phyloP scores from a whole-genome alignment of 2,888 invertebrate genomes.

The Tanytarsus gracilentus region DNA sequence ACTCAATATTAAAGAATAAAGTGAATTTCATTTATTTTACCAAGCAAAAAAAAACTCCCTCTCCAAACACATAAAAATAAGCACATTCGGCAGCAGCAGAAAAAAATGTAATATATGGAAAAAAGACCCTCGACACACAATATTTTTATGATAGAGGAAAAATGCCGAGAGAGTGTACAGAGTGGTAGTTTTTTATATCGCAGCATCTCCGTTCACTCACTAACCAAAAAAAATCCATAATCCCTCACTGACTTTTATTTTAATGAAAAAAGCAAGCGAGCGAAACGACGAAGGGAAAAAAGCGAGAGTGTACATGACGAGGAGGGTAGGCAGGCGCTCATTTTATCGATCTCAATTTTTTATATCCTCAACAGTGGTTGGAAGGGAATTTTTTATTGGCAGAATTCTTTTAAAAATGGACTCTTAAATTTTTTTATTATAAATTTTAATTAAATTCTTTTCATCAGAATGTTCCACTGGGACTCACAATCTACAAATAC shows the following conservation, averaged over 20 bases:
- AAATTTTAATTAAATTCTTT: conserved; percentile 3
- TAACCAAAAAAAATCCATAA: not conserved
- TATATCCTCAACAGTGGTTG: not conserved
- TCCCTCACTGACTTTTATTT: conserved; percentile 7
- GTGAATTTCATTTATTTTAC: not conserved
- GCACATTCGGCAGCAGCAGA: not conserved
- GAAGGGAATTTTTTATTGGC: conserved; percentile 1
- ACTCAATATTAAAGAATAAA: conserved; percentile 1
- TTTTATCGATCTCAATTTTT: conserved; percentile 11
- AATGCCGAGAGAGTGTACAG: not conserved
- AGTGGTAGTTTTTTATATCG: not conserved
- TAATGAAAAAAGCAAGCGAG: not conserved
- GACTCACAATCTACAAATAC: not conserved
- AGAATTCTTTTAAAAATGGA: too few relatives aligned
- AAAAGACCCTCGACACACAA: conserved; percentile 1
- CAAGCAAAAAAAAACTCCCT: not conserved
- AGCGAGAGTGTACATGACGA: not conserved
- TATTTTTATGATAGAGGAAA: conserved; percentile 11
- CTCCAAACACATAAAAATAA: not conserved
- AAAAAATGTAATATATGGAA: not conserved
- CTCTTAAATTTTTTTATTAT: not conserved
- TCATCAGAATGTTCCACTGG: conserved; percentile 18
- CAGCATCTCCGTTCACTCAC: not conserved
- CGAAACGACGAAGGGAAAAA: not conserved
- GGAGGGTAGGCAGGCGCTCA: not conserved